Evolutionary conservation across 2,888 invertebrate genomes (phyloP).

Genomic region (Lepidochrysops patricia): DNA sequence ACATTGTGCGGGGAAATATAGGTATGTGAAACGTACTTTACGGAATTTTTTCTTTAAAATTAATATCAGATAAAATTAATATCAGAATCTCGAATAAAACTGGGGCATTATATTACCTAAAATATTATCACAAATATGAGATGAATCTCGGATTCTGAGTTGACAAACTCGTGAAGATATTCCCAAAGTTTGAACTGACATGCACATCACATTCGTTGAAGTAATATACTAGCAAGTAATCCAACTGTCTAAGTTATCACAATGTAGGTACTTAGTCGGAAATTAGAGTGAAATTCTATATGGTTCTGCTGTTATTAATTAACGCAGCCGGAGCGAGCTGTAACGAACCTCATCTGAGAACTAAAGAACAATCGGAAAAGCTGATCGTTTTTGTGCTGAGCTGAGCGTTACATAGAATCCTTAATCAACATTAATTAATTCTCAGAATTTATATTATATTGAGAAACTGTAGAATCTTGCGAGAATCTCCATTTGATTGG

Average conservation of each 20-base stretch:
- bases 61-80: too few relatives aligned
- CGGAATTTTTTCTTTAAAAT: too few relatives aligned
- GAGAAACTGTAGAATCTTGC: neutral
- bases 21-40: neutral
- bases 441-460: neutral
- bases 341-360: constrained; percentile 10
- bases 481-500: neutral
- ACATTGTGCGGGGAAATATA: neutral
- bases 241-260: neutral
- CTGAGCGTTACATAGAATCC: neutral
- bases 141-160: neutral
- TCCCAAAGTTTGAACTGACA: neutral
- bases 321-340: neutral
- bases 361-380: constrained; percentile 10
- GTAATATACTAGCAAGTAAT: neutral
- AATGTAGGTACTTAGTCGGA: neutral
- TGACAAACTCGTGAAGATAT: neutral
- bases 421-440: constrained; percentile 1
- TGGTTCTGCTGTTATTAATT: constrained; percentile 8
- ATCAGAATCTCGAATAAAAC: too few relatives aligned
- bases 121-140: neutral
- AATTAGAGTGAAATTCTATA: constrained; percentile 7
- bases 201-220: neutral
- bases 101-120: neutral
- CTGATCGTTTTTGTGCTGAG: constrained; percentile 13